These are phyloP conservation scores for Ommatoiulus sabulosus DNA, from an alignment of 2,888 invertebrate genomes.

Conservation along the genomic window DNA sequence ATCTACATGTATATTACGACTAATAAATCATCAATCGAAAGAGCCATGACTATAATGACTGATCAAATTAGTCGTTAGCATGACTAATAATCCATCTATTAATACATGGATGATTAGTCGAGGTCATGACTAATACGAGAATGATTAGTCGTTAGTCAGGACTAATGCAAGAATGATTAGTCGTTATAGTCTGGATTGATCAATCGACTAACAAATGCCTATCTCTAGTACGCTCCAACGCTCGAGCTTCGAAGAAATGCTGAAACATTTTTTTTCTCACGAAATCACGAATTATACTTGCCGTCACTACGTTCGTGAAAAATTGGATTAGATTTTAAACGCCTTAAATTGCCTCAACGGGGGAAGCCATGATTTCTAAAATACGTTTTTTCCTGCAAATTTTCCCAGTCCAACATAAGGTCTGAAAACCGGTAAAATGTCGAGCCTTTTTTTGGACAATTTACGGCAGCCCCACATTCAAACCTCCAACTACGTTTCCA, in stretches of 20 bases:
- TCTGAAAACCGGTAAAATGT: background rate
- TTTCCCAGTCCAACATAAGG: background rate
- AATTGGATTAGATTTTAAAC: background rate
- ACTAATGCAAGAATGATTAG: too few relatives aligned
- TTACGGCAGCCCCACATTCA: constrained; percentile 1
- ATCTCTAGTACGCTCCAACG: too few relatives aligned
- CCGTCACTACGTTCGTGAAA: background rate
- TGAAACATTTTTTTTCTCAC: background rate
- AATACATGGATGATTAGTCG: too few relatives aligned
- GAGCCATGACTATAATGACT: too few relatives aligned
- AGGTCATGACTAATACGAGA: too few relatives aligned
- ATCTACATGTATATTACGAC: too few relatives aligned
- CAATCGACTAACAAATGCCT: background rate
- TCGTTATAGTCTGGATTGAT: too few relatives aligned
- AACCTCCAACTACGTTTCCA: constrained; percentile 20
- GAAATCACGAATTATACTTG: background rate
- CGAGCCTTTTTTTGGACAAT: constrained; percentile 12
- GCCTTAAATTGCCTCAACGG: background rate
- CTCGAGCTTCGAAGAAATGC: background rate
- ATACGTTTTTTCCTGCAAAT: background rate
- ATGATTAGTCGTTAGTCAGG: too few relatives aligned
- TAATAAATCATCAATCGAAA: too few relatives aligned
- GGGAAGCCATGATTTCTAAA: background rate
- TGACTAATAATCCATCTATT: too few relatives aligned
- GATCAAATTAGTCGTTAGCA: too few relatives aligned